A percentile compares a stretch with the other conserved stretches of the same genome.
These are phyloP conservation scores for Molossus molossus DNA, from an alignment of 2,797 vertebrate species.

Conservation along the genomic window DNA sequence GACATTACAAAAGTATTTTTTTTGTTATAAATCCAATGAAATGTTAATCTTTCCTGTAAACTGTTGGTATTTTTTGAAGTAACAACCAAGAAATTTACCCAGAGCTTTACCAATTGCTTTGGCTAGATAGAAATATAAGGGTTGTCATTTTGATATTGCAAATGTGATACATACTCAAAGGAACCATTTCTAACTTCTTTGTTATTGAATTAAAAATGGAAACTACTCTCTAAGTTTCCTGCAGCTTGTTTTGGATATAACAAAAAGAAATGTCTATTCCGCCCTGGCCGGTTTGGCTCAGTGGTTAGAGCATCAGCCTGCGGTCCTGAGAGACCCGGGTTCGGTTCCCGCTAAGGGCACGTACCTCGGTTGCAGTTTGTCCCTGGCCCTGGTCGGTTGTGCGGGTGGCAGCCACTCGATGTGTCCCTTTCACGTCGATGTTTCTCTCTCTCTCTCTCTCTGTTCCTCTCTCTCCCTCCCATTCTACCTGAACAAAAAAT, in stretches of 20 bases:
- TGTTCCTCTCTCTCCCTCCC: no score
- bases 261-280: background rate
- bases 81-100: background rate
- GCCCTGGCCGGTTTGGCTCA: no score
- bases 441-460: no score
- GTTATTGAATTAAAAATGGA: slow-evolving; percentile 35
- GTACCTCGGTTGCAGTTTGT: no score
- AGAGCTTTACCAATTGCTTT: slow-evolving; percentile 19
- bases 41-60: background rate
- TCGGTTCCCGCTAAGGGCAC: no score
- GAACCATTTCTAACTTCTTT: slow-evolving; percentile 16
- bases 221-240: background rate
- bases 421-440: no score
- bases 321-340: no score
- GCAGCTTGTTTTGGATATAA: background rate
- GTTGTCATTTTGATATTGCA: background rate
- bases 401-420: no score
- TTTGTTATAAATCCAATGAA: background rate
- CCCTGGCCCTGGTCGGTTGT: no score
- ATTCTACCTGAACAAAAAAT: no score
- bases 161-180: background rate
- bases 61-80: background rate
- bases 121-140: background rate
- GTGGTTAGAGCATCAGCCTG: no score
- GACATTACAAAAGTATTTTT: slow-evolving; percentile 12